A percentile compares a stretch with the other conserved stretches of the same genome.
Conservation (phyloP, 2,113 vertebrate genomes). For the Lepisosteus osseus region DNA sequence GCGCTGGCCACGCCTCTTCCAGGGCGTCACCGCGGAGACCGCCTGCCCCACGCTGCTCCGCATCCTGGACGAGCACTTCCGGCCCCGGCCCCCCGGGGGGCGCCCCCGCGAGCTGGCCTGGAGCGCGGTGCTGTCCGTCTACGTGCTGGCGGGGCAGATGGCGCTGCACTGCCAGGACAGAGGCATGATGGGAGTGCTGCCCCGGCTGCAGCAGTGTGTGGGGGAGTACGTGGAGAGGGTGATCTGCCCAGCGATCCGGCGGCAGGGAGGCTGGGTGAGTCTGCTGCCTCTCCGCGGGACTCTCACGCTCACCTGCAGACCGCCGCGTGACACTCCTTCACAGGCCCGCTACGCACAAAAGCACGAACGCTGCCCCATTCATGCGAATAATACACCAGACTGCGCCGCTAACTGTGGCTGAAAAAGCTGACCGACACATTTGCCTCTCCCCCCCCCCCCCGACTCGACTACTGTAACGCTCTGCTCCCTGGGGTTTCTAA, state of each 20-base stretch:
- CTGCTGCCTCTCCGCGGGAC: neutral
- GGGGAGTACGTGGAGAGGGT: conserved; percentile 64
- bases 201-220: conserved; percentile 55
- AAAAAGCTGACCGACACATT: no score
- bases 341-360: no score
- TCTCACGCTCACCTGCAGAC: no score
- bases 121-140: conserved; percentile 65
- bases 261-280: conserved; percentile 69
- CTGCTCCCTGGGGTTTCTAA: no score
- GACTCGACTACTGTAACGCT: no score
- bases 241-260: conserved; percentile 61
- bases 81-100: conserved; percentile 30
- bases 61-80: conserved; percentile 67
- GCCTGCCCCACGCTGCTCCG: conserved; percentile 54
- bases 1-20: conserved; percentile 68
- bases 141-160: conserved; percentile 69
- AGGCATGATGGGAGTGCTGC: conserved; percentile 50
- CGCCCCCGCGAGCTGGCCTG: conserved; percentile 54
- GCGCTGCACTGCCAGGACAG: conserved; percentile 61
- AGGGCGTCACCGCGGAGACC: conserved; percentile 52
- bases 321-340: no score
- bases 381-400: no score
- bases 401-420: no score
- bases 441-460: no score
- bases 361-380: no score